These are phyloP conservation scores for Tor tambroides DNA, from an alignment of 2,113 vertebrate species.

Conservation along the genomic window DNA sequence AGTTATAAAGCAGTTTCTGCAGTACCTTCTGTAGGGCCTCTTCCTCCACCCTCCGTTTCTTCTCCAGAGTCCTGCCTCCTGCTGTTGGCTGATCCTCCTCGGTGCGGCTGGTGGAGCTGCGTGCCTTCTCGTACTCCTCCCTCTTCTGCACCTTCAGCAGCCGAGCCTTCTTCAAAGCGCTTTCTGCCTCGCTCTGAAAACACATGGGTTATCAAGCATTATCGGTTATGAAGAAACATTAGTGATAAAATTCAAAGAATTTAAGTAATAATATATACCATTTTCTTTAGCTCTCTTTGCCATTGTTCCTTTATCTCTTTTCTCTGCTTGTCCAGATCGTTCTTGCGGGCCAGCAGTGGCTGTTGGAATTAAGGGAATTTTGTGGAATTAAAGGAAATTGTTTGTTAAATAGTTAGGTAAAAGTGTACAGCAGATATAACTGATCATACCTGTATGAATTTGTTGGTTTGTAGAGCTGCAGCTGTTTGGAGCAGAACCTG, in stretches of 20 bases:
- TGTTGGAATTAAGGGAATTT: slow-evolving; percentile 59
- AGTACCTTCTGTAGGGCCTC: slow-evolving; percentile 91
- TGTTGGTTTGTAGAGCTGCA: slow-evolving; percentile 90
- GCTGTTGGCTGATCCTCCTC: slow-evolving; percentile 85
- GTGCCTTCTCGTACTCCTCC: slow-evolving; percentile 92
- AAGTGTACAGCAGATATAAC: neutral
- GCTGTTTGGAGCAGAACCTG: slow-evolving; percentile 87
- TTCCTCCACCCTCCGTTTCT: slow-evolving; percentile 88
- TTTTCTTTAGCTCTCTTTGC: slow-evolving; percentile 95
- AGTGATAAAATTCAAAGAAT: neutral
- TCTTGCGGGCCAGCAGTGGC: slow-evolving; percentile 93
- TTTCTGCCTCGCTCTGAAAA: slow-evolving; percentile 87
- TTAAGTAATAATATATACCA: slow-evolving; percentile 71
- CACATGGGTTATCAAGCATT: neutral
- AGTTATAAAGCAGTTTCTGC: neutral
- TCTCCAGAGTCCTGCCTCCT: slow-evolving; percentile 87
- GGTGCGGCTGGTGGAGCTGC: slow-evolving; percentile 82
- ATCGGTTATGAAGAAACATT: neutral
- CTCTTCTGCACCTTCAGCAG: slow-evolving; percentile 82
- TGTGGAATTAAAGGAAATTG: neutral
- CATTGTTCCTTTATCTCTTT: slow-evolving; percentile 97
- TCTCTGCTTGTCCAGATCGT: slow-evolving; percentile 92
- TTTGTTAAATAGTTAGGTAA: neutral
- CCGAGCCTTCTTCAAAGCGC: slow-evolving; percentile 84
- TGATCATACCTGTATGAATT: slow-evolving; percentile 91